Conservation (phyloP, 1,140 invertebrate genomes). For the Luehdorfia chinensis region DNA sequence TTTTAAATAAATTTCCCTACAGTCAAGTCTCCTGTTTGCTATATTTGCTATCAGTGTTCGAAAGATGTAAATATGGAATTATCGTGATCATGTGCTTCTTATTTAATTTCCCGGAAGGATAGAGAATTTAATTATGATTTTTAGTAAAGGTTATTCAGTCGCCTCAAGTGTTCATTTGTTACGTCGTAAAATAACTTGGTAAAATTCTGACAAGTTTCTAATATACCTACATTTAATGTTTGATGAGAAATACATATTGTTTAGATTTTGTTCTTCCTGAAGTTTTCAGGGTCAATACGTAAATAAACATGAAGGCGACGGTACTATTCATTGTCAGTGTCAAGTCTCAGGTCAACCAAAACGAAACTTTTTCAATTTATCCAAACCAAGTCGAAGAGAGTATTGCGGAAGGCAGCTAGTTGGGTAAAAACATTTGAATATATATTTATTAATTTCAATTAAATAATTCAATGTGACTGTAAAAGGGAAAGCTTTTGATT, state of each 20-base stretch:
- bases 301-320: slow-evolving; percentile 50
- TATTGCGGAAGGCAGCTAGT: slow-evolving; percentile 84
- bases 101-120: slow-evolving; percentile 14
- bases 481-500: no score
- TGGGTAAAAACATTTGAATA: slow-evolving; percentile 79
- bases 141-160: slow-evolving; percentile 11
- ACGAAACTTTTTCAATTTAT: slow-evolving; percentile 61
- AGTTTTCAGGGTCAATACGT: slow-evolving; percentile 73
- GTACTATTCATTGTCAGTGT: slow-evolving; percentile 45
- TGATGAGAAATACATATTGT: not conserved
- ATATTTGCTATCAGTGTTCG: no score
- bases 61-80: slow-evolving; percentile 5
- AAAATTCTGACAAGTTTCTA: not conserved
- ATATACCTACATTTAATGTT: not conserved
- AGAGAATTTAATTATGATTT: slow-evolving; percentile 1
- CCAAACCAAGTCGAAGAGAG: slow-evolving; percentile 73
- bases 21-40: no score
- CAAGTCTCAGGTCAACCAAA: slow-evolving; percentile 38
- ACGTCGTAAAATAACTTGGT: not conserved
- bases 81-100: slow-evolving; percentile 9
- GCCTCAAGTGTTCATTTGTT: slow-evolving; percentile 9
- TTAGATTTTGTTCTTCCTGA: slow-evolving; percentile 9
- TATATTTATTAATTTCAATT: not conserved
- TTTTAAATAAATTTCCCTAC: no score
- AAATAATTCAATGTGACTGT: not conserved